Evolutionary conservation across 2,113 vertebrate genomes (phyloP).

Genomic region (Leucosticte australis): DNA sequence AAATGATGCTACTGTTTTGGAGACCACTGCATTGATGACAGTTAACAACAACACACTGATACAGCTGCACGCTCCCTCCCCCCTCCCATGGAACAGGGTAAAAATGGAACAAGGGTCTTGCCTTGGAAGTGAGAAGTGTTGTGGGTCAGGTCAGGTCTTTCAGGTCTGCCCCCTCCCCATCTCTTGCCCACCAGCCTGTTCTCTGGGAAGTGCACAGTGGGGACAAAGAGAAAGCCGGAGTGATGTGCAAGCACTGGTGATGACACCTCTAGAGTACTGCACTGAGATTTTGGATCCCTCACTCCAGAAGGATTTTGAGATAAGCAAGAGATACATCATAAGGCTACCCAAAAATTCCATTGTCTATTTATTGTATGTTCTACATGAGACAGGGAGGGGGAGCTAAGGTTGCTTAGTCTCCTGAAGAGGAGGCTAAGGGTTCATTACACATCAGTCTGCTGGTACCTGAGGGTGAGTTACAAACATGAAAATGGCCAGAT

Average conservation of each 20-base stretch:
- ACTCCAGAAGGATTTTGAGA: neutral
- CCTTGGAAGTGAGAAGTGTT: neutral
- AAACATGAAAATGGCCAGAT: neutral
- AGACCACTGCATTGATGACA: neutral
- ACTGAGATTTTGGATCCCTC: neutral
- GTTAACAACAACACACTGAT: neutral
- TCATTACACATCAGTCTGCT: neutral
- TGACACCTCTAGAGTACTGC: neutral
- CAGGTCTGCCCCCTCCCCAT: neutral
- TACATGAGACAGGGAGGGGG: neutral
- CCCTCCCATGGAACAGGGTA: neutral
- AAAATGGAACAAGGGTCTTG: neutral
- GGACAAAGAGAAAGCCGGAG: neutral
- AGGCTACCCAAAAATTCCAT: neutral
- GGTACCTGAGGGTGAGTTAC: neutral
- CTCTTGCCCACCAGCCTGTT: neutral
- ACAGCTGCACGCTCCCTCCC: neutral
- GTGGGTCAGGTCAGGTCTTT: no score
- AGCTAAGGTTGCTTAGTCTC: neutral
- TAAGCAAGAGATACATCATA: neutral
- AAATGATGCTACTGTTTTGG: neutral
- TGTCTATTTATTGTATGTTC: neutral
- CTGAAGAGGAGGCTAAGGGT: neutral
- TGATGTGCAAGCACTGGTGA: neutral
- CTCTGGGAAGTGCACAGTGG: fast-evolving